phyloP scores from a whole-genome alignment of 2,113 vertebrate genomes.

The Platysternon megacephalum region DNA sequence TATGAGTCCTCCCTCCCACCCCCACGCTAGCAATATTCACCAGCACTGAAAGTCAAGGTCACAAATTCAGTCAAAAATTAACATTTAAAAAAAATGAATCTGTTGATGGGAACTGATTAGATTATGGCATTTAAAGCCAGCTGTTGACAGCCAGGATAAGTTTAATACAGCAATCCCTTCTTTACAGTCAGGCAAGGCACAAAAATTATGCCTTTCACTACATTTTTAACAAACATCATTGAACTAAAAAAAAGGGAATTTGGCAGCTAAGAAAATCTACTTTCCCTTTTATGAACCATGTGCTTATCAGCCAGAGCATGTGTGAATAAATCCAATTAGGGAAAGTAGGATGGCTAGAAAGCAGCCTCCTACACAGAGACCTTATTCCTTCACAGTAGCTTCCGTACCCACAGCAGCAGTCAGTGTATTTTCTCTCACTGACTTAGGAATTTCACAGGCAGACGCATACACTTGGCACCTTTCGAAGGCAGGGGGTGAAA shows the following conservation, averaged over 20 bases:
- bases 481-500: conserved; percentile 3
- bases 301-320: conserved; percentile 54
- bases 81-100: background rate
- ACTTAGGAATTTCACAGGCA: background rate
- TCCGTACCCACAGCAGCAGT: background rate
- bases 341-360: conserved; percentile 30
- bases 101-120: background rate
- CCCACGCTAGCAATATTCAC: rapidly evolving
- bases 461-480: background rate
- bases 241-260: conserved; percentile 30
- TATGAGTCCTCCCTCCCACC: rapidly evolving
- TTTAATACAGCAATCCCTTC: conserved; percentile 13
- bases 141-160: conserved; percentile 9
- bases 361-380: background rate
- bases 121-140: conserved; percentile 5
- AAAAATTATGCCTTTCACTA: conserved; percentile 9
- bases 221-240: conserved; percentile 7
- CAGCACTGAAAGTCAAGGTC: background rate
- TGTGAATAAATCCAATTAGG: conserved; percentile 65
- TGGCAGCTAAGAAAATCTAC: conserved; percentile 40
- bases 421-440: background rate
- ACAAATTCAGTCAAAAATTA: background rate
- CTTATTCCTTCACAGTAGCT: background rate
- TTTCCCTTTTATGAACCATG: conserved; percentile 53
- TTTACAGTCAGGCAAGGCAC: background rate